Conservation (phyloP, 1,140 invertebrate species). For the Bombus breviceps region DNA sequence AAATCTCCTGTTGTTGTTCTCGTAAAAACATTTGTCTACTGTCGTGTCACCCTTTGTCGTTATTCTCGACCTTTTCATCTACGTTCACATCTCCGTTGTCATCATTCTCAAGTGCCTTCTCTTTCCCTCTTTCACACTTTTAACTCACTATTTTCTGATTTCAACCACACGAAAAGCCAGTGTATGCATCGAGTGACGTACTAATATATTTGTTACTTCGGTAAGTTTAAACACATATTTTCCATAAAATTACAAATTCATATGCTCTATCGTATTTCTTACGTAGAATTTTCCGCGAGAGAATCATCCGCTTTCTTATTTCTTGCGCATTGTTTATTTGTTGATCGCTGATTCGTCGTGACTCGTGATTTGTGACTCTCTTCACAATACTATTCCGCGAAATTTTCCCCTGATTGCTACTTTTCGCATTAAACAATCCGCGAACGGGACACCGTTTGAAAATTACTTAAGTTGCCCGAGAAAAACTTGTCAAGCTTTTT, state of each 20-base stretch:
- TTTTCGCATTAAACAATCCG: background rate
- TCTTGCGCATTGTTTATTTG: slow-evolving; percentile 45
- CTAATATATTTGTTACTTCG: slow-evolving; percentile 41
- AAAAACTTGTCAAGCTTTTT: background rate
- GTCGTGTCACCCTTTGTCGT: slow-evolving; percentile 41
- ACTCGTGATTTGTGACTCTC: slow-evolving; percentile 6
- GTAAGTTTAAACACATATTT: slow-evolving; percentile 40
- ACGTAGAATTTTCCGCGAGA: slow-evolving; percentile 20
- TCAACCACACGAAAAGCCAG: slow-evolving; percentile 34
- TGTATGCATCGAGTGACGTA: slow-evolving; percentile 35
- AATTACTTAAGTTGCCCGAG: background rate
- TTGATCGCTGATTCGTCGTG: slow-evolving; percentile 14
- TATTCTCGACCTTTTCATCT: slow-evolving; percentile 33
- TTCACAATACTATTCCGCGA: slow-evolving; percentile 4
- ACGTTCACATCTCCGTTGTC: slow-evolving; percentile 33
- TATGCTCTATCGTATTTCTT: background rate
- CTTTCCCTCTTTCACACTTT: slow-evolving; percentile 31
- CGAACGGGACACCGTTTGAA: background rate
- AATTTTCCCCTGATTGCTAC: background rate
- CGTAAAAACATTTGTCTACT: slow-evolving; percentile 23
- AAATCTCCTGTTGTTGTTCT: slow-evolving; percentile 45
- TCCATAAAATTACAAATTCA: background rate
- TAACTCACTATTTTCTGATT: slow-evolving; percentile 31
- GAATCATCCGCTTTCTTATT: background rate
- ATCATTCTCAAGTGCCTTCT: slow-evolving; percentile 61